phyloP scores from a whole-genome alignment of 2,888 invertebrate genomes.

The Epinotia ramella region DNA sequence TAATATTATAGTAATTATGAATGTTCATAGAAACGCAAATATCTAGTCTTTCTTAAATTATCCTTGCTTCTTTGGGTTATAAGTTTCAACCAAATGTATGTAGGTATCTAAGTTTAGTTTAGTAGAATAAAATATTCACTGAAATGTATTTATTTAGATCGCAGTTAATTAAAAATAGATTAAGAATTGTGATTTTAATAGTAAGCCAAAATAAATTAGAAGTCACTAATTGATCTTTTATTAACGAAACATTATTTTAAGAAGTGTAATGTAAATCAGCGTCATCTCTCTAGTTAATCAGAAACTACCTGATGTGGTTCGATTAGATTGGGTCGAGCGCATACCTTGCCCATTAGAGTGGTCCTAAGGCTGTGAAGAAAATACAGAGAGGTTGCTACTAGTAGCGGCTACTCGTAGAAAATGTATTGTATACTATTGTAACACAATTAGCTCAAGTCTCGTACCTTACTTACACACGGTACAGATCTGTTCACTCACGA shows the following conservation, averaged over 20 bases:
- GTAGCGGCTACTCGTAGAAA: too few relatives aligned
- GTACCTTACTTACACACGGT: too few relatives aligned
- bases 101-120: neutral
- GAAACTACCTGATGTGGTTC: too few relatives aligned
- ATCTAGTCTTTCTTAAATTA: conserved; percentile 31
- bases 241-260: neutral
- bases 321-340: too few relatives aligned
- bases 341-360: too few relatives aligned
- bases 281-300: too few relatives aligned
- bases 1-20: neutral
- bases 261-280: too few relatives aligned
- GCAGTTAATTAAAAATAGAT: conserved; percentile 9
- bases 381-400: too few relatives aligned
- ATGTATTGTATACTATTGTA: too few relatives aligned
- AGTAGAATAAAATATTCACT: neutral
- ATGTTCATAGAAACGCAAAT: neutral
- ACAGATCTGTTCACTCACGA: too few relatives aligned
- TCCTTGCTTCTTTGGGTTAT: neutral
- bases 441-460: too few relatives aligned
- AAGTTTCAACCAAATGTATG: neutral
- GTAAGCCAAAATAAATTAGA: conserved; percentile 5
- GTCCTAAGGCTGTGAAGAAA: too few relatives aligned
- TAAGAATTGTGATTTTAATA: conserved; percentile 23
- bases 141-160: conserved; percentile 2
- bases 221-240: conserved; percentile 11